Evolutionary conservation across 2,113 vertebrate species (phyloP), one percentile per base, ranked within the genome.

Genomic region (Percina caprodes): DNA sequence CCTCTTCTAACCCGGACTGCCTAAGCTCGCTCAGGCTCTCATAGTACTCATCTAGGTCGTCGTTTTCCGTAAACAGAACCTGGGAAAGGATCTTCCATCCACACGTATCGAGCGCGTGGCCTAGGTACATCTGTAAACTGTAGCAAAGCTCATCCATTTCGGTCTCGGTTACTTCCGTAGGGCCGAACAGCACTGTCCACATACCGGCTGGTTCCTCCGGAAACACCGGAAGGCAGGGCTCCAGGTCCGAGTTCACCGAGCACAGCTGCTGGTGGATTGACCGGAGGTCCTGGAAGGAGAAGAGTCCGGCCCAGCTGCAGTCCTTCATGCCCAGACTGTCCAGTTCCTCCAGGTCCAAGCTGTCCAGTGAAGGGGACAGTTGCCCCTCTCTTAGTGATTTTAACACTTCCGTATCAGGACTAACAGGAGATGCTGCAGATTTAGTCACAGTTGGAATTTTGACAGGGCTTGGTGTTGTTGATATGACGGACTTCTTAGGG

Each of bases 81-180:
- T 98, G 97, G 0, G 97, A 99, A 1, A 99, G 97, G 54, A 99
- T 99, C 94, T 97, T 99, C 98, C 98, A 99, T 0, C 98, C 97
- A 68, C 98, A 99, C 33, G 96, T 97, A 87, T 99, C 98, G 70
- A 99, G 93, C 65, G 96, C 95, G 48, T 99, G 97, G 55, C 97
- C 95, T 77, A 99, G 92, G 92, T 99, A 99, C 61, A 95, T 93
- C 86, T 98, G 98, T 21, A 99, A 93, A 71, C 94, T 88, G 92
- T 84, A 93, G 83, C 97, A 98, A 12, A 99, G 95, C 0, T 91
- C 91, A 33, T 99, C 97, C 94, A 95, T 95, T 71, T 96, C 95
- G 84, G 94, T 84, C 88, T 94, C 90, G 83, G 96, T 1, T 71
- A 97, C 69, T 93, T 95, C 92, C 66, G 96, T 67, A 59, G 91